A percentile compares a stretch with the other conserved stretches of the same genome.
These are phyloP conservation scores for Hycleus cichorii DNA, from an alignment of 1,140 invertebrate species.

Conservation along the genomic window DNA sequence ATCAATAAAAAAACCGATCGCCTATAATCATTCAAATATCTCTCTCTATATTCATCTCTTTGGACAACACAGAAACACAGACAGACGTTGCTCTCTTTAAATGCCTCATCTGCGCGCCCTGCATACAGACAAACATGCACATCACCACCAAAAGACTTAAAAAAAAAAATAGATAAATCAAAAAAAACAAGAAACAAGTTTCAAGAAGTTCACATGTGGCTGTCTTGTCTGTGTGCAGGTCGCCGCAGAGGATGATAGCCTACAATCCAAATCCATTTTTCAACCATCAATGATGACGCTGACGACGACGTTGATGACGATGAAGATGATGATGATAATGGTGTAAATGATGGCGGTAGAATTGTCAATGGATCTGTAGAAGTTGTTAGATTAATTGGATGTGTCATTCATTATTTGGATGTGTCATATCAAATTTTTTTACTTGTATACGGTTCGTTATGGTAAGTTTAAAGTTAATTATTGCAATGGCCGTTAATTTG, in stretches of 20 bases:
- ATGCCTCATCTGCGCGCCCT: constrained; percentile 31
- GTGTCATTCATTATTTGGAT: too few species aligned
- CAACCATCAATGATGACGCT: background rate
- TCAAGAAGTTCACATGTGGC: constrained; percentile 31
- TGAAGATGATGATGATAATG: too few species aligned
- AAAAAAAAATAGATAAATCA: constrained; percentile 12
- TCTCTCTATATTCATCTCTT: background rate
- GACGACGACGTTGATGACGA: background rate
- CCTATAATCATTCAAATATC: too few species aligned
- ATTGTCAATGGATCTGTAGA: too few species aligned
- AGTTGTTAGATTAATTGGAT: too few species aligned
- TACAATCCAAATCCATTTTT: background rate
- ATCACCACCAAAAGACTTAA: constrained; percentile 33
- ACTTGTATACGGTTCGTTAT: too few species aligned
- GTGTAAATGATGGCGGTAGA: too few species aligned
- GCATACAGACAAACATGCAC: constrained; percentile 43
- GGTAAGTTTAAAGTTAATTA: too few species aligned
- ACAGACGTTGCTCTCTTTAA: constrained; percentile 10
- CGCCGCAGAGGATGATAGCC: constrained; percentile 25
- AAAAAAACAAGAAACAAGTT: constrained; percentile 20
- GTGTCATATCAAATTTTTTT: too few species aligned
- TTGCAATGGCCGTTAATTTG: too few species aligned
- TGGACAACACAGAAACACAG: constrained; percentile 12
- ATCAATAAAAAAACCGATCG: too few species aligned
- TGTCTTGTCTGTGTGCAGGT: constrained; percentile 42